Conservation (phyloP, 2,888 invertebrate genomes). For the Diploptera punctata region DNA sequence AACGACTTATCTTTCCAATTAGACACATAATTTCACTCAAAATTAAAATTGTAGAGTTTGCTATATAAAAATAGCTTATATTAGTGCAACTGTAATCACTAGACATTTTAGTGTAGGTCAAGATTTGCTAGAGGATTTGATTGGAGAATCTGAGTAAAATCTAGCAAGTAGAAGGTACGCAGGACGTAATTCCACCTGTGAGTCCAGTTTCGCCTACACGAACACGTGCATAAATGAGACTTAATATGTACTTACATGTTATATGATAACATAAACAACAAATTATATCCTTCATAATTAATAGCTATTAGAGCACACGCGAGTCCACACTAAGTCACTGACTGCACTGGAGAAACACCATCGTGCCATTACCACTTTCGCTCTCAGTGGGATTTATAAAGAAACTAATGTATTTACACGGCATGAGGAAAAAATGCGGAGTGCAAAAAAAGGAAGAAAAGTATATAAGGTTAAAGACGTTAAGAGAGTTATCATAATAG, state of each 20-base stretch:
- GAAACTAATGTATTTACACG: constrained; percentile 12
- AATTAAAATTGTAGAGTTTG: no score
- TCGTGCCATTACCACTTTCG: not conserved
- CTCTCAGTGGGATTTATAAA: not conserved
- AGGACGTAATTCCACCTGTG: no score
- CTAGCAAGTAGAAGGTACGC: no score
- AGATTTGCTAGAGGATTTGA: no score
- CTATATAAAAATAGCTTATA: no score
- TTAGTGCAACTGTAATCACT: no score
- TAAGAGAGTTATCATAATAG: constrained; percentile 43
- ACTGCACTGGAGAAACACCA: no score
- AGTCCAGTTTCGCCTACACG: not conserved
- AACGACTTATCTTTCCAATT: no score
- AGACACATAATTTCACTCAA: no score
- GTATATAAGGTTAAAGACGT: constrained; percentile 38
- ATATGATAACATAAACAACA: not conserved
- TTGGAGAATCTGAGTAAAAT: no score
- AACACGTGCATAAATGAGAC: not conserved
- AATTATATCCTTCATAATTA: constrained; percentile 1
- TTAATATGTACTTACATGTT: not conserved
- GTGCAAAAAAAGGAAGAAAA: not conserved
- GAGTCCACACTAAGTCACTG: not conserved
- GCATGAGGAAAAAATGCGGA: not conserved
- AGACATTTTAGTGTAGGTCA: no score
- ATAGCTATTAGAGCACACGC: not conserved